phyloP scores from a whole-genome alignment of 1,140 invertebrate genomes.

The Hypsibius dujardini region DNA sequence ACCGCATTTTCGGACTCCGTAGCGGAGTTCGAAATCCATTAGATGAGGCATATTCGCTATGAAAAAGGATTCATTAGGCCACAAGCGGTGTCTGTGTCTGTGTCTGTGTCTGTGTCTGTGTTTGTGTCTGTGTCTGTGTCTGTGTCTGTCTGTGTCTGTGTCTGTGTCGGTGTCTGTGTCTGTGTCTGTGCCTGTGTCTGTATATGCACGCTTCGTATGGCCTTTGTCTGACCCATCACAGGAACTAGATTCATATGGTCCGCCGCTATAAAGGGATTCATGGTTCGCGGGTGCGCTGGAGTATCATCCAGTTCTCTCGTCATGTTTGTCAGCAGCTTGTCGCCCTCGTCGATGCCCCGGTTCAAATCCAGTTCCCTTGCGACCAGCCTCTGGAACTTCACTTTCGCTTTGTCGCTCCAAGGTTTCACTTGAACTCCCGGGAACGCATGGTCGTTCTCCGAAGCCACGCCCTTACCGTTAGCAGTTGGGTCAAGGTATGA shows the following conservation, averaged over 20 bases:
- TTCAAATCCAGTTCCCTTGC: background rate
- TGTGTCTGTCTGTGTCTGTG: too few relatives aligned
- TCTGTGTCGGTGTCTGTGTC: too few relatives aligned
- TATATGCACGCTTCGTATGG: too few relatives aligned
- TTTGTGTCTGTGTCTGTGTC: too few relatives aligned
- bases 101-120: too few relatives aligned
- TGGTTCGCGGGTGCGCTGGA: background rate
- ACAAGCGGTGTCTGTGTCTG: too few relatives aligned
- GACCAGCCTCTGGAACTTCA: background rate
- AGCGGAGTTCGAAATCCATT: background rate
- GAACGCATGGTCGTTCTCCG: background rate
- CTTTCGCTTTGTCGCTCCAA: background rate
- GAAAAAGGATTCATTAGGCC: background rate
- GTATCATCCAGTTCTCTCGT: constrained; percentile 1
- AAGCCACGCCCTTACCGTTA: too few relatives aligned
- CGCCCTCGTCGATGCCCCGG: background rate
- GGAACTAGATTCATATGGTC: background rate
- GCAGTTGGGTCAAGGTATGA: background rate
- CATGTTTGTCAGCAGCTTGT: background rate
- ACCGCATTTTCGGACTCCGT: background rate
- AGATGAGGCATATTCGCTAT: constrained; percentile 6
- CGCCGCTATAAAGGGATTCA: background rate
- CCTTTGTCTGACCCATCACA: background rate
- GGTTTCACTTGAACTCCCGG: background rate
- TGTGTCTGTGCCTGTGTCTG: too few relatives aligned